Base-by-base conservation (phyloP, 2,888 invertebrate genomes). In the Drosophila mercatorum region DNA sequence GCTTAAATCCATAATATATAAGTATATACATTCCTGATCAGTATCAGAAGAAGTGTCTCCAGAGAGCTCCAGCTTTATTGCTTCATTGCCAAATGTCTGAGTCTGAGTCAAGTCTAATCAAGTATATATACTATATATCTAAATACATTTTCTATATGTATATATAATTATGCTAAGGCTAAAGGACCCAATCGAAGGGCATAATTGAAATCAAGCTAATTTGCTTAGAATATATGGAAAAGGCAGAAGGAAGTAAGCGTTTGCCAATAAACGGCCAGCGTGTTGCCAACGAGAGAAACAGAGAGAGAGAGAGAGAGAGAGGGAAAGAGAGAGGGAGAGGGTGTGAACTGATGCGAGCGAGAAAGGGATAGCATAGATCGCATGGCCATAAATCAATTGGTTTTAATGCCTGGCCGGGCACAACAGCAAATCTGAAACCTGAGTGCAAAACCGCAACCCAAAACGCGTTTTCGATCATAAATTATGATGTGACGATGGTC, bases 401-500 rank as follows among this genome's bases (percentile, higher is more conserved):
- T 66, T 89, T 82, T 84, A 84, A 89, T 88, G 82, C 82, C 62
- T 57, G 74, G 71, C 64, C 76, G 67, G 71, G 72, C 63, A 69
- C 67, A 74, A 81, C 79, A 79, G 41, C 68, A 68, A 78, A 78
- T 80, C 77, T 61, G 81, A 68, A 69, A 68, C 72, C 58, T 68
- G 68, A 67, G 75, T 58, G 57, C 72, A 69, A 75, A 81, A 78
- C 88, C 79, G 68, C 78, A 84, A 80, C 70, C 83, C 90, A 79
- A 89, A 81, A 85, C 83, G 84, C 89, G 89, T 75, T 80, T 77
- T 89, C 88, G 84, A 85, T 85, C 84, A 85, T 85, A 85, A 85
- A 85, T 85, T 88, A 89, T 85, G 72, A 83, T 72, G 62, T 60
- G 75, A 75, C 59, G 59, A 56, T 72, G 84, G 70, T 59, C 64